A percentile compares a stretch with the other conserved stretches of the same genome.
Evolutionary conservation across 2,888 invertebrate species (phyloP).

Genomic region (Latrodectus hesperus): DNA sequence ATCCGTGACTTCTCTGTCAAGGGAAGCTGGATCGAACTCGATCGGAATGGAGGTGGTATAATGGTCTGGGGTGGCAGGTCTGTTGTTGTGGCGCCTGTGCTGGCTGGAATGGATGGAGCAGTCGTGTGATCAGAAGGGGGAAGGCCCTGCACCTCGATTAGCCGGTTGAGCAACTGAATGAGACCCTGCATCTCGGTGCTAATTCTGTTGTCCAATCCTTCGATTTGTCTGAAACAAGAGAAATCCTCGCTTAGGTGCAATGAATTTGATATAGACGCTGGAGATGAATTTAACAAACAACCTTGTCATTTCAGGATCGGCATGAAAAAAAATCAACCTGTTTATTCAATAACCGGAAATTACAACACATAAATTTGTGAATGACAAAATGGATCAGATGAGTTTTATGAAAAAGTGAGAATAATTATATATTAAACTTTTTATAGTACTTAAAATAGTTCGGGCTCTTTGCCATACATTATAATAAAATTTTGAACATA

Average conservation of each 20-base stretch:
- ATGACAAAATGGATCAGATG: too few relatives aligned
- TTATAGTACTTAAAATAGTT: too few relatives aligned
- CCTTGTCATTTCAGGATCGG: too few relatives aligned
- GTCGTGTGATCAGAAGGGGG: conserved; percentile 29
- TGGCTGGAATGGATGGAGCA: conserved; percentile 54
- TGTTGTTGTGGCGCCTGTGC: conserved; percentile 9
- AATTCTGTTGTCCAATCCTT: conserved; percentile 54
- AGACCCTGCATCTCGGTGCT: conserved; percentile 55
- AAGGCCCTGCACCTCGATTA: conserved; percentile 43
- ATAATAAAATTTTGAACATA: too few relatives aligned
- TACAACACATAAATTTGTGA: too few relatives aligned
- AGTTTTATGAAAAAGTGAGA: too few relatives aligned
- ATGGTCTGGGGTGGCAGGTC: conserved; percentile 22
- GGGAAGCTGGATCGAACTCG: conserved; percentile 56
- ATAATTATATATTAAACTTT: too few relatives aligned
- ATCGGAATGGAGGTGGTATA: conserved; percentile 14
- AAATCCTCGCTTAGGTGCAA: neutral
- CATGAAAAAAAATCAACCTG: too few relatives aligned
- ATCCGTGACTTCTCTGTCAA: conserved; percentile 40
- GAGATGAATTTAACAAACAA: too few relatives aligned
- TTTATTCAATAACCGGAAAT: too few relatives aligned
- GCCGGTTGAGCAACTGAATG: conserved; percentile 54
- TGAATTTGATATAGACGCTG: neutral
- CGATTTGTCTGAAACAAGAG: conserved; percentile 41
- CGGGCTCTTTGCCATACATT: too few relatives aligned